These are phyloP conservation scores for Paramormyrops hopkinsi DNA, from an alignment of 2,797 vertebrate species.

Conservation along the genomic window DNA sequence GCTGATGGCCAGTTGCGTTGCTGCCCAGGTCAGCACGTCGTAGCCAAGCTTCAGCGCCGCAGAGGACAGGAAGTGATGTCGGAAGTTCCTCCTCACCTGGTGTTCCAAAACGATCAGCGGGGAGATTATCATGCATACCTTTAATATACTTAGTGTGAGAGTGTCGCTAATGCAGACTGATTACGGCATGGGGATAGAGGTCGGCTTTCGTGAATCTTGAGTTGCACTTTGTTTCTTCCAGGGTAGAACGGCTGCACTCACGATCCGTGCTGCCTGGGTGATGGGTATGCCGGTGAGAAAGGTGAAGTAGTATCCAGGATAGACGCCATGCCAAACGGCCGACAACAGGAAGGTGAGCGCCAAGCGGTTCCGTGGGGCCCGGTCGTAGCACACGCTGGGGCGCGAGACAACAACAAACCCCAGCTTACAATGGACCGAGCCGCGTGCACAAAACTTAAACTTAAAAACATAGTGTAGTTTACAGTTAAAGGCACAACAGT, in stretches of 20 bases:
- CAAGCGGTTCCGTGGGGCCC: conserved; percentile 71
- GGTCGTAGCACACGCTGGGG: conserved; percentile 86
- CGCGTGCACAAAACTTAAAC: background rate
- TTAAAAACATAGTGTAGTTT: background rate
- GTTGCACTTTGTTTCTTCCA: background rate
- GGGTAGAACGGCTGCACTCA: conserved; percentile 45
- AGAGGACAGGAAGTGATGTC: conserved; percentile 70
- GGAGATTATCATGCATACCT: background rate
- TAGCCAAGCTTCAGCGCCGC: conserved; percentile 65
- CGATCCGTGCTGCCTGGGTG: conserved; percentile 79
- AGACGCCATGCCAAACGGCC: conserved; percentile 95
- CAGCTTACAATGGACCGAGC: background rate
- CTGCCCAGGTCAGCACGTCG: conserved; percentile 75
- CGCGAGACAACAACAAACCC: conserved; percentile 15
- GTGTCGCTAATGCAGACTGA: background rate
- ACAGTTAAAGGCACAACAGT: background rate
- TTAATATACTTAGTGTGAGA: background rate
- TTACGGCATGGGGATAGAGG: background rate
- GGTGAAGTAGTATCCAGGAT: conserved; percentile 97
- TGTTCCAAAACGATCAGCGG: background rate
- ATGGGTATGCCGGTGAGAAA: conserved; percentile 89
- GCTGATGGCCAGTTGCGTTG: conserved; percentile 80
- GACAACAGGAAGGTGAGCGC: conserved; percentile 86
- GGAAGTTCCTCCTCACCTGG: conserved; percentile 76
- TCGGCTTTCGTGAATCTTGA: background rate